Percentiles rank a stretch among this genome's conserved stretches.
These are phyloP conservation scores for Hippocampus comes DNA, from an alignment of 2,113 vertebrate species.

Conservation along the genomic window DNA sequence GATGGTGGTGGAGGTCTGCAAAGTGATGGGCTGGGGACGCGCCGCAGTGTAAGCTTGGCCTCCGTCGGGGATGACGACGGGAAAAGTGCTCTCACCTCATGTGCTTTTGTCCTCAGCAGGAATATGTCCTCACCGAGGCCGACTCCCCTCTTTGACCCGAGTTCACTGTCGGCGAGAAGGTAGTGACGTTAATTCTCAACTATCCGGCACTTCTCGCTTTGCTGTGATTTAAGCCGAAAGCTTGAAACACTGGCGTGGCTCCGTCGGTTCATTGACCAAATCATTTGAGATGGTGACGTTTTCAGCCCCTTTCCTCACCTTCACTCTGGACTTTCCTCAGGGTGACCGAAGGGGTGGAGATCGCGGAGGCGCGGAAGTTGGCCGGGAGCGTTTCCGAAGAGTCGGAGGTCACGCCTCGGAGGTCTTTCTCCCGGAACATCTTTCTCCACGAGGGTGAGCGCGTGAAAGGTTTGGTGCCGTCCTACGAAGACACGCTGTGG, in stretches of 20 bases:
- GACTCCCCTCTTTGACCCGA: constrained; percentile 82
- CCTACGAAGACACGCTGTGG: constrained; percentile 59
- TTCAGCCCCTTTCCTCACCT: constrained; percentile 67
- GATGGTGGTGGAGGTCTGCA: constrained; percentile 37
- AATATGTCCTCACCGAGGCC: constrained; percentile 89
- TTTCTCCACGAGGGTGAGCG: constrained; percentile 91
- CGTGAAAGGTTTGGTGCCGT: constrained; percentile 87
- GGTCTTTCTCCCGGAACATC: constrained; percentile 92
- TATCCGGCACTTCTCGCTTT: neutral
- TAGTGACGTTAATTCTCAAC: neutral
- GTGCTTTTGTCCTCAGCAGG: constrained; percentile 81
- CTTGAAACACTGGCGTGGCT: too few species aligned
- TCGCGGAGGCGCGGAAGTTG: constrained; percentile 88
- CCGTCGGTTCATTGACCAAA: too few species aligned
- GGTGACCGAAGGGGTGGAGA: constrained; percentile 85
- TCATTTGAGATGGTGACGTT: too few species aligned
- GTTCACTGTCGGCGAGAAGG: constrained; percentile 67
- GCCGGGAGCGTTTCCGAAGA: constrained; percentile 89
- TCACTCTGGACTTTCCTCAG: constrained; percentile 89
- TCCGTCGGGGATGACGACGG: neutral
- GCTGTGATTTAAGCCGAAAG: neutral
- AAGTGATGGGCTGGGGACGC: constrained; percentile 6
- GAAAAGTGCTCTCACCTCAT: constrained; percentile 61
- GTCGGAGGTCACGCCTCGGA: constrained; percentile 86
- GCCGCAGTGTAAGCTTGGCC: neutral